Evolutionary conservation across 2,888 invertebrate genomes (phyloP).

Genomic region (Schrankia costaestrigalis): DNA sequence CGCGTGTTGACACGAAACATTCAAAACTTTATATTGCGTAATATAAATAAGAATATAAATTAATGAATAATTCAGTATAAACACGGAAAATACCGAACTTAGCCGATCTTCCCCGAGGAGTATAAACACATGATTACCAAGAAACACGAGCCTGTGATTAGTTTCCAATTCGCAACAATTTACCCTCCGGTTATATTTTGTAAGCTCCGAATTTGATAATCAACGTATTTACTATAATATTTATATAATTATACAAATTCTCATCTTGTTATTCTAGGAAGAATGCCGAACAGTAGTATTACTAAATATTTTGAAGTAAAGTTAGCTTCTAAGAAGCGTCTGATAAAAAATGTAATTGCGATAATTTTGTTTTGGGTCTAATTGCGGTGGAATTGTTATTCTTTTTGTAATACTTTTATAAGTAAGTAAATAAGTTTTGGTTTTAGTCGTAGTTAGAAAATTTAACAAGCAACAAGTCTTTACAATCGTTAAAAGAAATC

Average conservation of each 20-base stretch:
- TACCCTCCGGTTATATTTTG: slow-evolving; percentile 12
- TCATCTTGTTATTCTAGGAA: slow-evolving; percentile 6
- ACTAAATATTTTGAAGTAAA: no score
- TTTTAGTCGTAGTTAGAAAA: no score
- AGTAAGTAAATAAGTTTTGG: no score
- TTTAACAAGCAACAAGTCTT: no score
- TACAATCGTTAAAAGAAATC: no score
- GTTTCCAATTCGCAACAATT: slow-evolving; percentile 17
- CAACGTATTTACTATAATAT: slow-evolving; percentile 13
- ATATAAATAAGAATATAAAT: no score
- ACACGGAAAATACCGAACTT: slow-evolving; percentile 24
- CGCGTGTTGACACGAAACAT: slow-evolving; percentile 27
- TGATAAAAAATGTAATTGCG: no score
- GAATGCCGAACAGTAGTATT: slow-evolving; percentile 8
- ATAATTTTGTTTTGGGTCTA: no score
- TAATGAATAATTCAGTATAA: slow-evolving; percentile 34
- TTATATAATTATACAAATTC: slow-evolving; percentile 14
- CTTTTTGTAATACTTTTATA: no score
- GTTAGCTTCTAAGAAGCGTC: no score
- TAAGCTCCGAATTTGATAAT: slow-evolving; percentile 29
- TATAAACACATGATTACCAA: slow-evolving; percentile 27
- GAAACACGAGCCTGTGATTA: slow-evolving; percentile 26
- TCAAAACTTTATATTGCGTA: slow-evolving; percentile 33
- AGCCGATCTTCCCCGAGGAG: slow-evolving; percentile 18
- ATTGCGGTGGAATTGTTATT: no score